Evolutionary conservation across 2,113 vertebrate genomes (phyloP), one percentile per base, ranked within the genome.

Genomic region (Ptychochromis oligacanthus): DNA sequence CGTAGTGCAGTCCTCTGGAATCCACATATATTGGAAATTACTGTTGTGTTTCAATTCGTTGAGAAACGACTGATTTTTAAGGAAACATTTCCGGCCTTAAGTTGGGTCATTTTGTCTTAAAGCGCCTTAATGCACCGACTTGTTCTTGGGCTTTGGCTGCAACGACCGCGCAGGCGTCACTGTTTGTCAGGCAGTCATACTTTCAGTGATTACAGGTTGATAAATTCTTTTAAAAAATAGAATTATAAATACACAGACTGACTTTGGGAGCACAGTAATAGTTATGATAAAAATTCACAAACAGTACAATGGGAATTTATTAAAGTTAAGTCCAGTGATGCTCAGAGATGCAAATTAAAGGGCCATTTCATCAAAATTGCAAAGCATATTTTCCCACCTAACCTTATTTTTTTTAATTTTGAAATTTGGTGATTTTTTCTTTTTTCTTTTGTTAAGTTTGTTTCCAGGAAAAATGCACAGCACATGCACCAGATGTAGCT

Each of bases 401-500:
- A 70, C 49, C 10, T 20, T 17, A 70, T 2, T 26, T 26, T 40
- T 17, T 67, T 67, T 15, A 1, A 20, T 12, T 2, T 52, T 52
- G 2, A 28, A 18, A 20, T 52, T 11, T 36, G 36, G 36, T 8
- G 28, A 2, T 31, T 31, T 31, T 31, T 31, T n/a, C n/a, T n/a
- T n/a, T 36, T 70, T 70, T 49, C 46, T 12, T 54, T 54, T 18
- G 22, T 67, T 11, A 49, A 70, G 40, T 12, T 43, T 49, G 15
- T 49, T 67, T 10, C 4, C 0, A 24, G 64, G 2, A 70, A 49
- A 28, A 70, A 49, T 28, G 40, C 15, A 28, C 40, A 49, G 49
- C 64, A 28, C 0, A 1, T 0, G 5, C 20, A 49, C 11, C 18
- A 18, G 9, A 24, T 49, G n/a, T n/a, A n/a, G n/a, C n/a, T n/a